phyloP scores from a whole-genome alignment of 2,888 invertebrate species.

The Scaptomyza tumidula region DNA sequence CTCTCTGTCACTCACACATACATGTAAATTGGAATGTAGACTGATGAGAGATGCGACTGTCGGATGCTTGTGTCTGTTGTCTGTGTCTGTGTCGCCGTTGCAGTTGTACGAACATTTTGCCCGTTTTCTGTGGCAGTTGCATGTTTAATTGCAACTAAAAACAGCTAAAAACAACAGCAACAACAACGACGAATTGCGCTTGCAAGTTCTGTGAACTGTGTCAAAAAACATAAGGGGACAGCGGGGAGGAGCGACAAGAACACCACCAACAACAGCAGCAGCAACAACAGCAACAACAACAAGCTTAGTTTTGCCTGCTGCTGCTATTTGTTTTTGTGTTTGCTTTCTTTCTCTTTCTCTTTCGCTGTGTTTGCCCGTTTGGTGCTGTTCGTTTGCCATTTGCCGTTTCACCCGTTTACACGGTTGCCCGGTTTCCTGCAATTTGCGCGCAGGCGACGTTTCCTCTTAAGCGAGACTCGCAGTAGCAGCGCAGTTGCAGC shows the following conservation, averaged over 20 bases:
- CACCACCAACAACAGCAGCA: conserved; percentile 1
- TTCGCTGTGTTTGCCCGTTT: conserved; percentile 43
- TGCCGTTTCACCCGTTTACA: conserved; percentile 24
- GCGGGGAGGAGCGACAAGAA: background rate
- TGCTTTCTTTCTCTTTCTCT: conserved; percentile 46
- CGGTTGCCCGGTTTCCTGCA: conserved; percentile 68
- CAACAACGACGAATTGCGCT: conserved; percentile 54
- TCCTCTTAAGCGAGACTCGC: conserved; percentile 52
- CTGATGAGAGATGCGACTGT: conserved; percentile 66
- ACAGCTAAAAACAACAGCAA: conserved; percentile 21
- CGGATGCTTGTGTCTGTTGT: conserved; percentile 28
- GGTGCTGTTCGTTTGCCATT: conserved; percentile 23
- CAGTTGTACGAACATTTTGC: conserved; percentile 40
- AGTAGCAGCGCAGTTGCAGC: conserved; percentile 27
- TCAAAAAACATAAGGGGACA: conserved; percentile 47
- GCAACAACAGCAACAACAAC: conserved; percentile 8
- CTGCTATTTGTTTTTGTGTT: conserved; percentile 61
- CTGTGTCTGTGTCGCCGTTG: conserved; percentile 10
- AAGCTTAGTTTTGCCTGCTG: conserved; percentile 54
- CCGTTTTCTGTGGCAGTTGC: conserved; percentile 60
- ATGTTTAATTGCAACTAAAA: conserved; percentile 80
- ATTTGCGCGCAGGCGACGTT: conserved; percentile 67
- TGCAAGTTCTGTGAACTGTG: conserved; percentile 74
- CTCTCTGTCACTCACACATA: conserved; percentile 11
- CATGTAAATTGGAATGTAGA: conserved; percentile 65